Base-by-base conservation (phyloP, 1,140 invertebrate genomes). In the Tetragnatha versicolor region DNA sequence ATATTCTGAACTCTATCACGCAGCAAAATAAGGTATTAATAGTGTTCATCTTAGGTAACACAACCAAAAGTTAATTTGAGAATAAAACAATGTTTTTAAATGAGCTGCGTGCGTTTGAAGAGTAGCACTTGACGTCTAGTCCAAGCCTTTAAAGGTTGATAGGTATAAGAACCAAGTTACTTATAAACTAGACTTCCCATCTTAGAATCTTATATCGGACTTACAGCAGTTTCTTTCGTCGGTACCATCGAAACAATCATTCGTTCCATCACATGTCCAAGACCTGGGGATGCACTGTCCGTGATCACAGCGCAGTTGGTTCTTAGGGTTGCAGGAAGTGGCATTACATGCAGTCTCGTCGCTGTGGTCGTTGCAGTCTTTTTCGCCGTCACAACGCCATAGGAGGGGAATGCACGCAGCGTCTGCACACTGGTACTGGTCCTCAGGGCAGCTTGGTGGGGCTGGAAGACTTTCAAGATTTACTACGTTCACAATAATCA, bases 251-350 rank as follows among this genome's bases (percentile, higher is more conserved):
- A n/a, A 47, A 42, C 82, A 83, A 31, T 83, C 82, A 3, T 29
- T 7, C 12, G 60, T 51, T 9, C 82, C 82, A 37, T 70, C 68
- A 12, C 68, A 70, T 3, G 55, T 53, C 68, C 68, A 70, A 3
- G 47, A 49, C 9, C 22, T 70, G 3, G 68, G 17, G n/a, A 70
- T 55, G 20, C 68, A 70, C 0, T 25, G 10, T 1, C n/a, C n/a
- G n/a, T n/a, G n/a, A n/a, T n/a, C n/a, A 82, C 92, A 93, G 2
- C 89, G 85, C 58, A 93, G 89, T 83, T 91, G 58, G 0, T 27
- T 60, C n/a, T 69, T 66, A 1, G 12, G 1, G n/a, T 75, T 29
- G 81, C 82, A 61, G 17, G 65, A 53, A 3, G 47, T 79, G 39
- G 29, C 42, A 17, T 78, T 89, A 35, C 89, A 85, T 84, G 60